Base-by-base conservation (phyloP, 2,888 invertebrate genomes). In the Cantharis flavilabris region DNA sequence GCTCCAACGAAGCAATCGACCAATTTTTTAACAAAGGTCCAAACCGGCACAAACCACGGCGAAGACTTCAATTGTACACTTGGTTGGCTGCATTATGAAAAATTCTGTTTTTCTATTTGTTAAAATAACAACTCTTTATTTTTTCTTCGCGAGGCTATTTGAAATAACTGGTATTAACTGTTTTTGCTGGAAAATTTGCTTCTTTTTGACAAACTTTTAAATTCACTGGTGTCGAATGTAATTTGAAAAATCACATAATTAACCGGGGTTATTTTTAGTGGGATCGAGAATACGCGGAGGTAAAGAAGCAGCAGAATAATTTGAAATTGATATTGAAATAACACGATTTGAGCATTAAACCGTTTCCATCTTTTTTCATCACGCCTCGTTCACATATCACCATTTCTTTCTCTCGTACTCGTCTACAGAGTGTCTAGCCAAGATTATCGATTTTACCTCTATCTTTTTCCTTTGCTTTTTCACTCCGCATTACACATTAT, bases 381-480 rank as follows among this genome's bases (percentile, higher is more conserved):
- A 10, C 33, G 11, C 33, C 67, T n/a, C 3, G 10, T 16, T 13
- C 16, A 23, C 33, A 33, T 49, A 67, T 72, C 49, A 16, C 33
- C 64, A 26, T 78, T 26, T 80, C 80, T 76, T 76, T 76, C 74
- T 76, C 78, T 79, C 62, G 73, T 76, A 64, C 70, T 75, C 78
- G 83, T 83, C 83, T 83, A 79, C 82, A 86, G 86, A 86, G 86
- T 86, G 88, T 89, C 89, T 88, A 88, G 88, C 88, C 89, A 83
- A 83, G 85, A 88, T 87, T 89, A 89, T 89, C 88, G 89, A 89
- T 89, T 88, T 86, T 78, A 73, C 87, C 84, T 84, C 83, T 81
- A 81, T 86, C 87, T 85, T 86, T 84, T 84, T 85, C 70, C 75
- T 84, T 82, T 82, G 82, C 83, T 82, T 82, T 79, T 23, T 62